Evolutionary conservation across 2,888 invertebrate species (phyloP).

Genomic region (Cacoxenus indagator): DNA sequence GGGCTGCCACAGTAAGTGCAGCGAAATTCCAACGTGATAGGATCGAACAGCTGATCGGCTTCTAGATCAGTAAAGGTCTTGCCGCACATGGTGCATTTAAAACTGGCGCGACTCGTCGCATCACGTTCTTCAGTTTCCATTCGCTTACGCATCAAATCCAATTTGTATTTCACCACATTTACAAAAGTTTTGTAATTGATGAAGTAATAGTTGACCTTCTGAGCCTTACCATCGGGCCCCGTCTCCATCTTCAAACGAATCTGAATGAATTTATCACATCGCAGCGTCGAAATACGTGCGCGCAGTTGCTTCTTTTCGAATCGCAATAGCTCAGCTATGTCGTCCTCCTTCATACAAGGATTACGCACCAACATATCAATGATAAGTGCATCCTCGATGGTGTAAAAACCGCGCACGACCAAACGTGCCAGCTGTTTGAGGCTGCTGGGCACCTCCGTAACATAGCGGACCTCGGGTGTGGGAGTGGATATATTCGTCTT

Average conservation of each 20-base stretch:
- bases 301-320: conserved; percentile 95
- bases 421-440: conserved; percentile 92
- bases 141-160: conserved; percentile 94
- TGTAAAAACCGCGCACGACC: conserved; percentile 93
- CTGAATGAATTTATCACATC: conserved; percentile 94
- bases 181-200: conserved; percentile 98
- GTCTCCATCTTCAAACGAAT: conserved; percentile 95
- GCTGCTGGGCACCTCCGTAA: conserved; percentile 94
- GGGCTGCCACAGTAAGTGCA: conserved; percentile 91
- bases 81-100: conserved; percentile 90
- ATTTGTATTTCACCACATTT: conserved; percentile 96
- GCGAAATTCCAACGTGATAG: conserved; percentile 85
- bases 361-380: conserved; percentile 96
- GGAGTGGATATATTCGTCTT: conserved; percentile 24
- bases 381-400: conserved; percentile 92
- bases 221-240: conserved; percentile 91
- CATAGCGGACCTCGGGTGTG: conserved; percentile 80
- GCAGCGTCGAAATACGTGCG: conserved; percentile 86
- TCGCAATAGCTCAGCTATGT: conserved; percentile 89
- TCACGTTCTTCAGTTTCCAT: conserved; percentile 96
- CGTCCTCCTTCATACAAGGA: conserved; percentile 92
- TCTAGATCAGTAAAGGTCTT: conserved; percentile 97
- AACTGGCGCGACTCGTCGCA: conserved; percentile 94
- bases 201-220: conserved; percentile 96
- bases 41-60: conserved; percentile 91